Base-by-base conservation (phyloP, 1,140 invertebrate genomes). In the Portunus trituberculatus region DNA sequence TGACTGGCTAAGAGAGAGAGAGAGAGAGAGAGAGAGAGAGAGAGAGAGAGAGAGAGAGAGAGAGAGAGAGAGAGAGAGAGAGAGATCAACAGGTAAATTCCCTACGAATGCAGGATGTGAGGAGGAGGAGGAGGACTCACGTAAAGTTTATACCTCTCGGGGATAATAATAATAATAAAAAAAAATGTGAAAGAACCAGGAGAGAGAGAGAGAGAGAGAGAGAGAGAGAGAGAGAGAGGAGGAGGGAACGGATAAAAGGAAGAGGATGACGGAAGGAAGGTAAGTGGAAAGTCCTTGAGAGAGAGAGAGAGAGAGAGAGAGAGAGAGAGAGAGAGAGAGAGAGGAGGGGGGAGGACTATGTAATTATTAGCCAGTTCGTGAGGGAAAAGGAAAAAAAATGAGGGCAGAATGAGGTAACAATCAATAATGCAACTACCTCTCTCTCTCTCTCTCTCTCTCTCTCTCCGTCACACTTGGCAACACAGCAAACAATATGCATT, bases 361-460 rank as follows among this genome's bases (percentile, higher is more conserved):
- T 39, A 39, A 39, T 6, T 39, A 6, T 39, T 39, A 39, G 39
- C 39, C 39, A 39, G 1, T 39, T 39, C 39, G 39, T 39, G 6
- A 6, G 6, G 39, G 39, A 39, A 39, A 1, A 6, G 39, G 39
- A 39, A 39, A 39, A 39, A 39, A 39, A 39, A 39, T 39, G 39
- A 39, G 39, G 39, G 39, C 39, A 39, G 39, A 39, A 39, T 39
- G 39, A 39, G 39, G 39, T 39, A 39, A 39, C 39, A 39, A 39
- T 39, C 39, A 39, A 39, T 39, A 39, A 39, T 39, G 39, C 39
- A 39, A 39, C 87, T 32, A 31, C 46, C 87, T 32, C 87, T 32
- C 31, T 32, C 87, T 89, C 87, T 32, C 87, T 89, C 87, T 89
- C 87, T 89, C 32, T 89, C 86, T 88, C 86, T 88, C 86, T 88